These are phyloP conservation scores for Eudemis profundana DNA, from an alignment of 2,888 invertebrate genomes.

Conservation along the genomic window DNA sequence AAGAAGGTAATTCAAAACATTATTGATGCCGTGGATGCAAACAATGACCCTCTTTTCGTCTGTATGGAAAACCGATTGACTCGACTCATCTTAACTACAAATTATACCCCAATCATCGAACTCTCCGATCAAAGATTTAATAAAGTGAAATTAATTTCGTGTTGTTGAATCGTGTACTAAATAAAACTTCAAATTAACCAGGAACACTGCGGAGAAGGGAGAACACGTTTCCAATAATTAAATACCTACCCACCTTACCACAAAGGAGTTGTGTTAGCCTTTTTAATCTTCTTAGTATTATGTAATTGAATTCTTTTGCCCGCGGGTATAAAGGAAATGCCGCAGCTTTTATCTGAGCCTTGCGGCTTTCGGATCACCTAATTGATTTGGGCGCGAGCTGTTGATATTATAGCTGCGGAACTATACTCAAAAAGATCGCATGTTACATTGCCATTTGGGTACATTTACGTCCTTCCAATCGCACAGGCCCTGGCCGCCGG, in stretches of 20 bases:
- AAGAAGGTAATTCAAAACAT: too few species aligned
- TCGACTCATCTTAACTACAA: slow-evolving; percentile 15
- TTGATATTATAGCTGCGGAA: slow-evolving; percentile 46
- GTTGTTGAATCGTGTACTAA: slow-evolving; percentile 53
- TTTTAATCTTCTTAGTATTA: slow-evolving; percentile 80
- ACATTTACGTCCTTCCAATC: slow-evolving; percentile 7
- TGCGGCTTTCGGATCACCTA: slow-evolving; percentile 71
- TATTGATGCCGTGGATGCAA: too few species aligned
- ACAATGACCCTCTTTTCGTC: too few species aligned
- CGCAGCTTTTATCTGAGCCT: slow-evolving; percentile 73
- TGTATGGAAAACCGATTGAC: too few species aligned
- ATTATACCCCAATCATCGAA: slow-evolving; percentile 39
- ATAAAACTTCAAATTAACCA: slow-evolving; percentile 59
- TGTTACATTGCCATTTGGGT: not conserved
- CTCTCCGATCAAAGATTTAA: slow-evolving; percentile 53
- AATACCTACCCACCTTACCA: slow-evolving; percentile 70
- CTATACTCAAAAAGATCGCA: slow-evolving; percentile 7
- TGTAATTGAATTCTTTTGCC: slow-evolving; percentile 83
- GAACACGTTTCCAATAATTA: slow-evolving; percentile 71
- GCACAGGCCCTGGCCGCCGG: not conserved
- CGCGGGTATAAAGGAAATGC: slow-evolving; percentile 77
- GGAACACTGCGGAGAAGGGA: slow-evolving; percentile 50
- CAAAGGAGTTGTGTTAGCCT: slow-evolving; percentile 77
- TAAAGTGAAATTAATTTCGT: slow-evolving; percentile 56
- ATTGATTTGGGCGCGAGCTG: slow-evolving; percentile 72